Base-by-base conservation (phyloP, 2,888 invertebrate species). In the Eristalinus aeneus region DNA sequence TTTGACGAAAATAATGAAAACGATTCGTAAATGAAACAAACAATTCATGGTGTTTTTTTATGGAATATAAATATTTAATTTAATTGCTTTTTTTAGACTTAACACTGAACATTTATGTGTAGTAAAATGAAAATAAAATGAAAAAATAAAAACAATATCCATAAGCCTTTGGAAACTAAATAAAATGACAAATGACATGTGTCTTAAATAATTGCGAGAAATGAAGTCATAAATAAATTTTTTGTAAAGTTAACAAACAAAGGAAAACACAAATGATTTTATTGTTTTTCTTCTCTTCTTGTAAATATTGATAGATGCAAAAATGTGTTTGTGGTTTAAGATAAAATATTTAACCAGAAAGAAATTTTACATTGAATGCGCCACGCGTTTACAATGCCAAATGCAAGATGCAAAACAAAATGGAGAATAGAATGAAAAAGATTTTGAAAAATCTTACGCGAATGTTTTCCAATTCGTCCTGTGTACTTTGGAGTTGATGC, bases 381-480 rank as follows among this genome's bases (percentile, higher is more conserved):
- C 12, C 9, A 69, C 76, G 76, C 64, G 60, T 82, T 56, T 82
- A 90, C 89, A 90, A 90, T 91, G 91, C 90, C 90, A 91, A 92
- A 92, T 92, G 91, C 89, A 92, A 88, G 89, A 92, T 90, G 90
- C 91, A 92, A 92, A 91, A 91, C 89, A 91, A 90, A 89, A 92
- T 89, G 85, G 91, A 91, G 90, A 92, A 92, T 78, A 91, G 87
- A 88, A 92, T 91, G 88, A 92, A 88, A 89, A 91, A 91, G 90
- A 92, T 91, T 90, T 91, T 91, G 88, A 91, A 91, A 90, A 91
- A 92, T 90, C 94, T 94, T 94, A 97, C 97, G 95, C 96, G 96
- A 91, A 97, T 95, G 93, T 96, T 97, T 92, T 97, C 97, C 92
- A 97, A 94, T 93, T 97, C 97, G 54, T 95, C 96, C 93, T 97